Base-by-base conservation (phyloP, 1,140 invertebrate species). In the Brachionus calyciflorus region DNA sequence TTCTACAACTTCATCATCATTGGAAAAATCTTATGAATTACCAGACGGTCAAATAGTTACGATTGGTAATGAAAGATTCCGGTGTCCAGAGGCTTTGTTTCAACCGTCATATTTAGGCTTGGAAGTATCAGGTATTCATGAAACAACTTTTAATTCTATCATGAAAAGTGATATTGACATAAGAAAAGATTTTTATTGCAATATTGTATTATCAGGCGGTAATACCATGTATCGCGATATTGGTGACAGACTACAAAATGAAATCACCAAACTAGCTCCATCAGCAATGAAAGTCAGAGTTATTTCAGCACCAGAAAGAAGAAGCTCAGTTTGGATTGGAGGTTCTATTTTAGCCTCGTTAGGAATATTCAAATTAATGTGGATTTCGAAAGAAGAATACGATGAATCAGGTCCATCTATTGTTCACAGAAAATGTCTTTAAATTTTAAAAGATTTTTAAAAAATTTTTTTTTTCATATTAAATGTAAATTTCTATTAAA, bases 331-430 rank as follows among this genome's bases (percentile, higher is more conserved):
- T 41, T 84, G 83, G 83, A 81, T 81, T 63, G 84, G 84, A 79
- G 82, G 82, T 49, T 84, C 83, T 4, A 85, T 86, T 79, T 78
- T 86, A 69, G 85, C 84, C 63, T 86, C 85, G 53, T 80, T 86
- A 30, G 91, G 91, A 81, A 85, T 84, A 77, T 86, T 86, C 83
- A 86, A 86, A 79, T 85, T 85, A 79, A 86, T 86, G 84, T 93
- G 92, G 92, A 93, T 96, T 87, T 92, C 91, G 82, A 94, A 94
- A 85, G 91, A 94, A 86, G 92, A 95, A 84, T 95, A 95, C n/a
- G n/a, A n/a, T n/a, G n/a, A n/a, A n/a, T n/a, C n/a, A n/a, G n/a
- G n/a, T n/a, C n/a, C n/a, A n/a, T n/a, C n/a, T n/a, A n/a, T n/a
- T n/a, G n/a, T n/a, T n/a, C n/a, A n/a, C n/a, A n/a, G n/a, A n/a